Evolutionary conservation across 2,113 vertebrate genomes (phyloP).

Genomic region (Hippoglossus stenolepis): DNA sequence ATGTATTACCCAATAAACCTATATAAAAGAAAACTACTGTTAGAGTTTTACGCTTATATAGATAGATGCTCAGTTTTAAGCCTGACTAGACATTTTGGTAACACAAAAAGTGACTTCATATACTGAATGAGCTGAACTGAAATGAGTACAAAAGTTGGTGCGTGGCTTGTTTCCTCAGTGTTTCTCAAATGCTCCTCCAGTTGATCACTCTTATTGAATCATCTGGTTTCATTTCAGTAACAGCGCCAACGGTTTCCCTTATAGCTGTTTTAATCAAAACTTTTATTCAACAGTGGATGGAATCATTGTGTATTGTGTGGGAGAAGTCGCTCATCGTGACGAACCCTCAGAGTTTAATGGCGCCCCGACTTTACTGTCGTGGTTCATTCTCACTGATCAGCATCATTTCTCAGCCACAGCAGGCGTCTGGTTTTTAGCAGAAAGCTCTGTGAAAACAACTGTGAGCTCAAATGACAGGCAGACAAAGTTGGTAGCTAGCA

Average conservation of each 20-base stretch:
- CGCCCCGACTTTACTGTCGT: neutral
- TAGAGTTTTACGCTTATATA: too few relatives aligned
- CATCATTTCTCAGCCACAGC: neutral
- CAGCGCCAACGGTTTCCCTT: neutral
- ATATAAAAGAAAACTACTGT: neutral
- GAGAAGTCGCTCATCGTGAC: neutral
- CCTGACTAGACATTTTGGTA: too few relatives aligned
- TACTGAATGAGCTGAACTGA: neutral
- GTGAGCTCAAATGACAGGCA: neutral
- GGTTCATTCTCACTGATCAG: neutral
- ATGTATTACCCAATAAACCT: neutral
- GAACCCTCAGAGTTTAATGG: neutral
- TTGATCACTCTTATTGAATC: neutral
- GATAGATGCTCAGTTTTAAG: too few relatives aligned
- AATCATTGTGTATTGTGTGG: neutral
- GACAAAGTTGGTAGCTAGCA: neutral
- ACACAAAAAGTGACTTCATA: neutral
- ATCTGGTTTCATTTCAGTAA: neutral
- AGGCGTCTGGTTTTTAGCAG: neutral
- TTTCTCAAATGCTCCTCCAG: neutral
- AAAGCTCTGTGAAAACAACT: neutral
- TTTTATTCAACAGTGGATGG: neutral
- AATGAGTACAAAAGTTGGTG: neutral
- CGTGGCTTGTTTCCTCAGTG: too few relatives aligned
- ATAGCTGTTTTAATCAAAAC: neutral